These are phyloP conservation scores for Natator depressus DNA, from an alignment of 2,113 vertebrate species.

Conservation along the genomic window DNA sequence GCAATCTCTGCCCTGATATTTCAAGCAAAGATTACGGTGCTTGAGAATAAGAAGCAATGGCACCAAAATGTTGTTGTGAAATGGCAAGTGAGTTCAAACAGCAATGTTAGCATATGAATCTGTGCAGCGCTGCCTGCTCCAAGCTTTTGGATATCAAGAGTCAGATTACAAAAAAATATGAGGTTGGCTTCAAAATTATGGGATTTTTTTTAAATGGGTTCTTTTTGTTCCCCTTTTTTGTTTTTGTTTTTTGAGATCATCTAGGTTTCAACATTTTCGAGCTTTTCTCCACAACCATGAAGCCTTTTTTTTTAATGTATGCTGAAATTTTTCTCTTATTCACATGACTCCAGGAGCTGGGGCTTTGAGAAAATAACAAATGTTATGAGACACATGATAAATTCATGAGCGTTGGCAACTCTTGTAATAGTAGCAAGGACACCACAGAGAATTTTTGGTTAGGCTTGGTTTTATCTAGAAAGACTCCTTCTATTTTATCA, in stretches of 20 bases:
- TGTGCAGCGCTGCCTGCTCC: neutral
- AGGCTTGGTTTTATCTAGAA: rapidly evolving
- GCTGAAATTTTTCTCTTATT: neutral
- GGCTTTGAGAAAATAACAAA: neutral
- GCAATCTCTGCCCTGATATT: rapidly evolving
- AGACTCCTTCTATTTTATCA: neutral
- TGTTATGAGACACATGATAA: rapidly evolving
- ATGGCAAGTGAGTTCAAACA: neutral
- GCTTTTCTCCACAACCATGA: neutral
- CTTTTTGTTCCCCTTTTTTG: neutral
- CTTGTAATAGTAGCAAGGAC: neutral
- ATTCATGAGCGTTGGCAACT: neutral
- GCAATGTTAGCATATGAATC: neutral
- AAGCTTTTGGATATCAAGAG: neutral
- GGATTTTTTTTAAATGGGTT: neutral
- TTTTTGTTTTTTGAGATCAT: neutral
- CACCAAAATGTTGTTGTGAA: rapidly evolving
- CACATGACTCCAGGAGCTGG: rapidly evolving
- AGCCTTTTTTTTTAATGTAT: neutral
- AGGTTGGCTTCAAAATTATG: neutral
- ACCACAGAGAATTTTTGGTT: neutral
- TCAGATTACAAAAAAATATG: neutral
- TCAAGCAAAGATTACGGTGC: rapidly evolving
- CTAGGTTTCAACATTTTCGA: neutral
- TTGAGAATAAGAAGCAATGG: neutral